These are phyloP conservation scores for Drosophila emarginata DNA, from an alignment of 2,888 invertebrate species.

Conservation along the genomic window DNA sequence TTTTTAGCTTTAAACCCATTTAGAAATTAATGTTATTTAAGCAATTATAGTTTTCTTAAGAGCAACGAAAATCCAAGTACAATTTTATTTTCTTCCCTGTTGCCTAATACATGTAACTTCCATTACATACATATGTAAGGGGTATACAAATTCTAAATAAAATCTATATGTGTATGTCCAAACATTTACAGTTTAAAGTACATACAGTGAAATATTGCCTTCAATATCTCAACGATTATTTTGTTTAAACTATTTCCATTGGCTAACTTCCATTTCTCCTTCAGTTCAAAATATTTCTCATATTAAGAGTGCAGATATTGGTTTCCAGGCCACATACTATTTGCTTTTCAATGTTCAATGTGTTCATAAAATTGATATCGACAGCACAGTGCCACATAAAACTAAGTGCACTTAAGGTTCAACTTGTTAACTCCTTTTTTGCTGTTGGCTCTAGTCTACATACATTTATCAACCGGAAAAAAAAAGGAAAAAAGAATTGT, in stretches of 20 bases:
- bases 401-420: constrained; percentile 3
- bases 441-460: neutral
- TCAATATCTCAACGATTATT: neutral
- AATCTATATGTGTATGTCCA: neutral
- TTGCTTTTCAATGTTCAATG: neutral
- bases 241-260: neutral
- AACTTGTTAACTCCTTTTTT: neutral
- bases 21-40: too few relatives aligned
- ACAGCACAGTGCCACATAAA: constrained; percentile 4
- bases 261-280: neutral
- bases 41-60: too few relatives aligned
- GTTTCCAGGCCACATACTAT: neutral
- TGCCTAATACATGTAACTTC: too few relatives aligned
- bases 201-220: neutral
- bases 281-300: neutral
- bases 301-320: neutral
- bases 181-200: neutral
- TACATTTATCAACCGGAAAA: neutral
- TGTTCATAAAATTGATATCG: neutral
- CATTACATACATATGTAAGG: too few relatives aligned
- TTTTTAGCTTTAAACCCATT: too few relatives aligned
- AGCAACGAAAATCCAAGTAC: too few relatives aligned
- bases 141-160: too few relatives aligned
- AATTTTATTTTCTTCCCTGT: too few relatives aligned
- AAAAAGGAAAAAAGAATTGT: neutral